Percentiles rank a stretch among this genome's conserved stretches.
phyloP scores from a whole-genome alignment of 1,140 invertebrate species.

The Zaprionus gabonicus region DNA sequence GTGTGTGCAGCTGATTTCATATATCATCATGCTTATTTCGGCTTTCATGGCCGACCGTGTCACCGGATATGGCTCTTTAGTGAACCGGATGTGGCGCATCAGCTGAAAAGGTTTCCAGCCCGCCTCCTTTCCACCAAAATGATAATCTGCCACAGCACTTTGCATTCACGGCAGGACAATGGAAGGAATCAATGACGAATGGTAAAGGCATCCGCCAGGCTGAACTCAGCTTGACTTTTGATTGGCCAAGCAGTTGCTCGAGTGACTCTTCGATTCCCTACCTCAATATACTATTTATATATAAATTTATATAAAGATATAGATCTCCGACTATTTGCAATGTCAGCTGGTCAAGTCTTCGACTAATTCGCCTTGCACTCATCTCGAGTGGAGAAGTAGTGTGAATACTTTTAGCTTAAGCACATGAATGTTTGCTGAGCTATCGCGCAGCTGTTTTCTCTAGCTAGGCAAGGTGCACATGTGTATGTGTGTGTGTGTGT shows the following conservation, averaged over 20 bases:
- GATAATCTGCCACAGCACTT: constrained; percentile 13
- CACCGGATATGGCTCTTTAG: constrained; percentile 68
- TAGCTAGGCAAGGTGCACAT: not conserved
- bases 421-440: constrained; percentile 24
- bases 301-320: not conserved
- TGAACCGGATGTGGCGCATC: constrained; percentile 60
- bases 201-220: not conserved
- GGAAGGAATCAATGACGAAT: not conserved
- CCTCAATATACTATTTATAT: not conserved
- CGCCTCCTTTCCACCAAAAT: not conserved
- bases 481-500: constrained; percentile 61
- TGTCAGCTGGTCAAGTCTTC: not conserved
- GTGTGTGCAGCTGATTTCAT: constrained; percentile 44
- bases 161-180: constrained; percentile 2
- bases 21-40: constrained; percentile 54
- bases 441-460: constrained; percentile 36
- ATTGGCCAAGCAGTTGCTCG: not conserved
- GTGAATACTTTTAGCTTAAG: constrained; percentile 24
- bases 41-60: constrained; percentile 55
- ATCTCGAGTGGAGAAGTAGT: constrained; percentile 6
- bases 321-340: not conserved
- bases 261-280: not conserved
- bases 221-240: too few species aligned
- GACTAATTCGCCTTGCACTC: not conserved
- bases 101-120: constrained; percentile 34